phyloP scores from a whole-genome alignment of 2,797 vertebrate genomes.

The Tarsius wallacei region DNA sequence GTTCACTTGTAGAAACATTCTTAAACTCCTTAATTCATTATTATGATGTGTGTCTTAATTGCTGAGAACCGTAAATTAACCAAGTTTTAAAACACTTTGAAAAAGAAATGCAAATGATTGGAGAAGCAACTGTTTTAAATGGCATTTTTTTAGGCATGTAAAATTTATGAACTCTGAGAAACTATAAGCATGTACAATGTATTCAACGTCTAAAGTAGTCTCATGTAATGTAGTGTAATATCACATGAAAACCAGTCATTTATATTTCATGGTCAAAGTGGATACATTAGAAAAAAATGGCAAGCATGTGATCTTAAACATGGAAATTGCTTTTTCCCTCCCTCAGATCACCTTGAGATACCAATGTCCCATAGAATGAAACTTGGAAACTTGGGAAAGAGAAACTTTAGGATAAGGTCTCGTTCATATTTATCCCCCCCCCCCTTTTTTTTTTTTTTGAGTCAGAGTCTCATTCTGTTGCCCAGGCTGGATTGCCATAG shows the following conservation, averaged over 20 bases:
- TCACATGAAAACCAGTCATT: slow-evolving; percentile 22
- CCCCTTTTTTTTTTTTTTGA: no score
- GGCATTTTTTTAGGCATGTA: slow-evolving; percentile 14
- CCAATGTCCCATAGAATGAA: slow-evolving; percentile 1
- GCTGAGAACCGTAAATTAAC: slow-evolving; percentile 27
- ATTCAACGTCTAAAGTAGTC: neutral
- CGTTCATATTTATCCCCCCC: neutral
- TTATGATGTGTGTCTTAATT: slow-evolving; percentile 31
- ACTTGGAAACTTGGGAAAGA: slow-evolving; percentile 3
- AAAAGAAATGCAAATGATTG: slow-evolving; percentile 50
- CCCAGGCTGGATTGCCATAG: no score
- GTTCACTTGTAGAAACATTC: slow-evolving; percentile 24
- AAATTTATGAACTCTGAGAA: slow-evolving; percentile 51
- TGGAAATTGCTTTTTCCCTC: neutral
- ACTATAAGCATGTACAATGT: neutral
- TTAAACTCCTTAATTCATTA: slow-evolving; percentile 53
- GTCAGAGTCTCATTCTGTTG: no score
- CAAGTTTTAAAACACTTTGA: slow-evolving; percentile 58
- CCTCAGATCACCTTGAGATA: neutral
- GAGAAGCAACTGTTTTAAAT: slow-evolving; percentile 59
- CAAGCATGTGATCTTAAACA: neutral
- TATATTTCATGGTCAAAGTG: neutral
- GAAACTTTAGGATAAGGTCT: slow-evolving; percentile 17
- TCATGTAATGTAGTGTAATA: neutral
- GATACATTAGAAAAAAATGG: slow-evolving; percentile 6